Percentiles rank a stretch among this genome's conserved stretches.
Conservation (phyloP, 2,113 vertebrate species). For the Bolborhynchus lineola region DNA sequence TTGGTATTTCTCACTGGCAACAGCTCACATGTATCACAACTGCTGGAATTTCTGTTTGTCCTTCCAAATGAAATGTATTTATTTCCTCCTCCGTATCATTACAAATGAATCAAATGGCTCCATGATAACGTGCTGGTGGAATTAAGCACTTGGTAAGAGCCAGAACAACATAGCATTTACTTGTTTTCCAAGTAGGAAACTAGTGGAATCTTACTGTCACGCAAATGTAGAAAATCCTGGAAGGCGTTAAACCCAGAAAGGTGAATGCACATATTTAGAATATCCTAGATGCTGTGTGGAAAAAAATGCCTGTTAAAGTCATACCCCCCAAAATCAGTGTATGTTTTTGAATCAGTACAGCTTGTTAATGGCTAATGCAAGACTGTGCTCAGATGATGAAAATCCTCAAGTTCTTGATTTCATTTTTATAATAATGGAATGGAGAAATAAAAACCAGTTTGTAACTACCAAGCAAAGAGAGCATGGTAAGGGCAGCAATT, state of each 20-base stretch:
- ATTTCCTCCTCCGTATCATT: not conserved
- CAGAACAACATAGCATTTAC: constrained; percentile 10
- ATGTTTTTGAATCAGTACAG: not conserved
- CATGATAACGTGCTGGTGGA: not conserved
- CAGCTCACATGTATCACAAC: not conserved
- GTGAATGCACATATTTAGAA: not conserved
- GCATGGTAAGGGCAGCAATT: not conserved
- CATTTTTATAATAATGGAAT: not conserved
- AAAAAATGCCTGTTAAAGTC: not conserved
- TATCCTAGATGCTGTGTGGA: not conserved
- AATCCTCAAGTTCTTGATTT: not conserved
- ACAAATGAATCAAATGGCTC: not conserved
- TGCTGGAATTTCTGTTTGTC: constrained; percentile 36
- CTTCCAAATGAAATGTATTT: constrained; percentile 6
- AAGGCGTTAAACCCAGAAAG: not conserved
- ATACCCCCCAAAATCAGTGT: accelerated
- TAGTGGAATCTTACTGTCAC: not conserved
- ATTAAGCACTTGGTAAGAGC: not conserved
- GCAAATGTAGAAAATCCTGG: not conserved
- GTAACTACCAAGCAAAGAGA: not conserved
- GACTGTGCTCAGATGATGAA: not conserved
- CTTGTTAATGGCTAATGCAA: not conserved
- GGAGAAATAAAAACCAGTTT: not conserved
- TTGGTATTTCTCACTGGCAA: constrained; percentile 35
- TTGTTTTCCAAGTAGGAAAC: constrained; percentile 10